Percentiles rank a stretch among this genome's conserved stretches.
Conservation (phyloP, 2,888 invertebrate species). For the Myathropa florea region DNA sequence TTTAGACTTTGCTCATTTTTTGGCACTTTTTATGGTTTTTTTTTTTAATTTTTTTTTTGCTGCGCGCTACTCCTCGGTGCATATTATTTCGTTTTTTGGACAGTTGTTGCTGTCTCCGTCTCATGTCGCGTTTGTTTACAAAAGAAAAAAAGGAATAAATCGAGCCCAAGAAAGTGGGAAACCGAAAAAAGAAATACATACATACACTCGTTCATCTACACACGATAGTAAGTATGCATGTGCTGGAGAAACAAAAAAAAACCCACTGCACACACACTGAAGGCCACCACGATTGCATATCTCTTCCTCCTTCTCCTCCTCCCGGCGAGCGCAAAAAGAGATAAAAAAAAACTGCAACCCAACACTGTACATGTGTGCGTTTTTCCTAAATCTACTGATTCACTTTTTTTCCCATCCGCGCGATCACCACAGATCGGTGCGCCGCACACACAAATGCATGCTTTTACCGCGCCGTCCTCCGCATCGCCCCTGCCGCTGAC, state of each 20-base stretch:
- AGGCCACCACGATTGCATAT: slow-evolving; percentile 61
- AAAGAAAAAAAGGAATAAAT: slow-evolving; percentile 42
- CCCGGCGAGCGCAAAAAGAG: slow-evolving; percentile 31
- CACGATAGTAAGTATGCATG: slow-evolving; percentile 28
- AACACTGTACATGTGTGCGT: slow-evolving; percentile 30
- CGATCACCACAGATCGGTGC: slow-evolving; percentile 43
- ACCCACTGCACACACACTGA: slow-evolving; percentile 54
- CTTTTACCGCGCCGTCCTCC: not conserved
- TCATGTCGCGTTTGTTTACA: slow-evolving; percentile 67
- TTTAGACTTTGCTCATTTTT: slow-evolving; percentile 70
- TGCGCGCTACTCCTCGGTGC: slow-evolving; percentile 26
- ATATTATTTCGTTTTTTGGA: slow-evolving; percentile 54
- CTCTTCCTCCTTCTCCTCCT: slow-evolving; percentile 37
- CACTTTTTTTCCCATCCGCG: slow-evolving; percentile 19
- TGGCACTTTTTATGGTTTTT: slow-evolving; percentile 57
- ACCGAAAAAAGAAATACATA: slow-evolving; percentile 38
- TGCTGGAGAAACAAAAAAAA: slow-evolving; percentile 41
- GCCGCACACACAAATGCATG: slow-evolving; percentile 42
- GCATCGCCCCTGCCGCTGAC: not conserved
- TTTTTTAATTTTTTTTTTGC: not conserved
- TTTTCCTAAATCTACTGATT: slow-evolving; percentile 58
- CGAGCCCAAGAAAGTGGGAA: slow-evolving; percentile 54
- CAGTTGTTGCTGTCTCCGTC: slow-evolving; percentile 39
- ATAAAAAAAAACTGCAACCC: slow-evolving; percentile 57
- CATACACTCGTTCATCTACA: not conserved